phyloP scores from a whole-genome alignment of 2,113 vertebrate species.

The Progne subis region DNA sequence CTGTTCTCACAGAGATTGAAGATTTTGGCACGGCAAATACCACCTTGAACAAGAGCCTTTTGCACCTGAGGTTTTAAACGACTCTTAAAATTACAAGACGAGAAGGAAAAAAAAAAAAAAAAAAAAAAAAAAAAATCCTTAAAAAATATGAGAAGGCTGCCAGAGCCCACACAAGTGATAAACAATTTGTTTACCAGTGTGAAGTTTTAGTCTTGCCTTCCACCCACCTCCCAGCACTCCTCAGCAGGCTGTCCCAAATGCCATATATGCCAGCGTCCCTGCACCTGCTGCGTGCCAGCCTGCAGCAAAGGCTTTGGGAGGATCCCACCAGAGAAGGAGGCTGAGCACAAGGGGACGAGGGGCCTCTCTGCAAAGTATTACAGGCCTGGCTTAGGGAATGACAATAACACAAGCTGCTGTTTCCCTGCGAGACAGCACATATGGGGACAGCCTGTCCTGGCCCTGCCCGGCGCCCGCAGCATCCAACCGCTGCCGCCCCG shows the following conservation, averaged over 20 bases:
- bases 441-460: conserved; percentile 14
- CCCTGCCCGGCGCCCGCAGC: background rate
- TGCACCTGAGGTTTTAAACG: background rate
- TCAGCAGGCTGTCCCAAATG: background rate
- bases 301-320: background rate
- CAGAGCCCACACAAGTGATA: background rate
- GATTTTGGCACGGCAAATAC: background rate
- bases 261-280: background rate
- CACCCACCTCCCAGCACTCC: background rate
- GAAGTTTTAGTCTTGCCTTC: background rate
- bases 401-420: background rate
- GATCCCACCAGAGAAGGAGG: background rate
- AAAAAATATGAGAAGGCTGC: background rate
- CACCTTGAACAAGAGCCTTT: background rate
- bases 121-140: background rate
- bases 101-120: background rate
- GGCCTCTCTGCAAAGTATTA: background rate
- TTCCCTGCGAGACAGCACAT: background rate
- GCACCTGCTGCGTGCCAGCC: background rate
- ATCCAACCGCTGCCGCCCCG: background rate
- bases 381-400: background rate
- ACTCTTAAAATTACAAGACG: background rate
- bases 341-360: background rate
- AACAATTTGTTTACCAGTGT: background rate
- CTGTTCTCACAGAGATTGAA: background rate